Evolutionary conservation across 2,113 vertebrate genomes (phyloP), one percentile per base, ranked within the genome.

Genomic region (Anseranas semipalmata): DNA sequence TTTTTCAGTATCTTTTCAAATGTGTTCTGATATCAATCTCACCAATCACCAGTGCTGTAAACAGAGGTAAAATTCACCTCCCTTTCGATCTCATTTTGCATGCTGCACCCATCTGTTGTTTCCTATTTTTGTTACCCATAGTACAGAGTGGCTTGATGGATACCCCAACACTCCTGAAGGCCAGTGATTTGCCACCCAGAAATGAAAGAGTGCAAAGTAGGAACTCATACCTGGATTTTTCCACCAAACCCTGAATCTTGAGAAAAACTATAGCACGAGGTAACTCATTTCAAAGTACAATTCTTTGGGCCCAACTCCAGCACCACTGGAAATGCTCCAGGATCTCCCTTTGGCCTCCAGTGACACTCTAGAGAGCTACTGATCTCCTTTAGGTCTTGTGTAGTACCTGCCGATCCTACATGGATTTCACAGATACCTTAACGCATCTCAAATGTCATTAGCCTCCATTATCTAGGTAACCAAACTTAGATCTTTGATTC

Each of bases 1-100:
- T 89, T 92, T 95, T 96, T 95, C 90, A 89, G 72, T 90, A 96
- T 92, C 88, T 93, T 92, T 95, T 92, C 41, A 74, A 81, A 90
- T 72, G n/a, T 75, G 21, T 81, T 67, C 72, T 63, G 75, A 52
- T 93, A 94, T 94, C 85, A 94, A 30, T 90, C 85, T 95, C 65
- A 59, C 37, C 60, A 56, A 30, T 96, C 68, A 55, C 43, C 60
- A 56, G 27, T 22, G 33, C 56, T 88, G 59, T 93, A 88, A 90
- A 88, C 56, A 84, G 85, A 85, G 27, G 94, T 75, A 92, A 95
- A 94, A 93, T 89, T 68, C 80, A 82, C 52, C 60, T 84, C 28
- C 56, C 52, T 84, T 62, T 86, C 8, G 0, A 52, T 37, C 43
- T 67, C 68, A 75, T 88, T 96, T 94, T 80, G 41, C 72, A 67